Conservation (phyloP, 2,113 vertebrate species). For the Thamnophis sirtalis region DNA sequence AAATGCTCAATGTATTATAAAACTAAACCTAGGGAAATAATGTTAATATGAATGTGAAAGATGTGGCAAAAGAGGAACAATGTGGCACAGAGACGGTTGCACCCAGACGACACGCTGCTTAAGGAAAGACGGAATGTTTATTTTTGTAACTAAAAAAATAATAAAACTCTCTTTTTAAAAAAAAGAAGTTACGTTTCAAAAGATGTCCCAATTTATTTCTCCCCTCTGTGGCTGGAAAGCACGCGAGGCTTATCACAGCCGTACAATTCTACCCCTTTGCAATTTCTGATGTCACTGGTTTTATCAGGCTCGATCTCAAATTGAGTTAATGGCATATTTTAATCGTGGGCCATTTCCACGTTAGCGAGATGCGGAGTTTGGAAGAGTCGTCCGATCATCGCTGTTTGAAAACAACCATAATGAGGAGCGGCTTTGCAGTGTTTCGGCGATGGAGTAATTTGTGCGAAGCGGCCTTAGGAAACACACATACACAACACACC, state of each 20-base stretch:
- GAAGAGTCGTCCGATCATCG: not conserved
- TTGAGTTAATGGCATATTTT: not conserved
- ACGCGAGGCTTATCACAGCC: not conserved
- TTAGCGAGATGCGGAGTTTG: not conserved
- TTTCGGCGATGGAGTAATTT: not conserved
- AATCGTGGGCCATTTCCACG: not conserved
- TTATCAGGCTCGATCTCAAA: not conserved
- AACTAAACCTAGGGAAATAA: no score
- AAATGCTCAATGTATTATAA: no score
- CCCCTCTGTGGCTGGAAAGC: not conserved
- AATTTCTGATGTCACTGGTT: not conserved
- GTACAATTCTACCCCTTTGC: not conserved
- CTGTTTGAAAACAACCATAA: not conserved
- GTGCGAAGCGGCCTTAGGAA: not conserved
- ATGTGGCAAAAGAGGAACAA: no score
- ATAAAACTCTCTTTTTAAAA: no score
- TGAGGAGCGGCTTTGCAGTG: fast-evolving
- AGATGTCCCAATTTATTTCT: slow-evolving; percentile 23
- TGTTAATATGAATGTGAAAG: no score
- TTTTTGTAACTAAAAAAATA: no score
- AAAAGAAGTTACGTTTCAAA: slow-evolving; percentile 31
- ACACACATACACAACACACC: not conserved
- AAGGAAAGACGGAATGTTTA: no score
- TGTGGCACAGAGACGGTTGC: no score
- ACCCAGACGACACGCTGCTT: no score